Evolutionary conservation across 1,140 invertebrate genomes (phyloP).

Genomic region (Mesaphorura yosii): DNA sequence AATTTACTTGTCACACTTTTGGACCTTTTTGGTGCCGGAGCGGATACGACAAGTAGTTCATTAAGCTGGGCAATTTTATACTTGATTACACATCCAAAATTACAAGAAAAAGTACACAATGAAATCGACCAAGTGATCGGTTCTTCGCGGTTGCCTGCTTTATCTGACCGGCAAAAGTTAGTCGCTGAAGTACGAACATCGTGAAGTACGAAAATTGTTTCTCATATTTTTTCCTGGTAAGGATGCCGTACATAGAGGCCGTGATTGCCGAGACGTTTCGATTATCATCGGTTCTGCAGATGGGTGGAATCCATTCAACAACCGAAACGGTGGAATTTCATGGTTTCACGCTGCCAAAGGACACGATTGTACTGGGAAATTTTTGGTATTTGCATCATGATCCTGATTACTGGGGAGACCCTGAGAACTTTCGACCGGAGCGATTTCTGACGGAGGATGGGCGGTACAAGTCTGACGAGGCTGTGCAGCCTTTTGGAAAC

Average conservation of each 20-base stretch:
- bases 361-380: conserved; percentile 32
- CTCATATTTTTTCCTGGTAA: conserved; percentile 3
- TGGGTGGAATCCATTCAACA: conserved; percentile 27
- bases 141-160: conserved; percentile 48
- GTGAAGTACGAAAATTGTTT: not conserved
- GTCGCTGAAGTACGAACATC: not conserved
- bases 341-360: conserved; percentile 31
- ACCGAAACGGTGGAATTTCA: conserved; percentile 30
- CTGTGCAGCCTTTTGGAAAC: conserved; percentile 34
- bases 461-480: too few relatives aligned
- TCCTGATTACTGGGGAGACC: conserved; percentile 36
- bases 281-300: conserved; percentile 28
- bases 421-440: conserved; percentile 38
- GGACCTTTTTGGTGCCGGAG: conserved; percentile 53
- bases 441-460: conserved; percentile 37
- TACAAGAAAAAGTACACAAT: conserved; percentile 62
- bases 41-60: conserved; percentile 67
- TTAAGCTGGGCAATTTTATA: conserved; percentile 68
- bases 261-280: conserved; percentile 27
- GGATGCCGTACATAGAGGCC: conserved; percentile 33
- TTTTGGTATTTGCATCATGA: conserved; percentile 33
- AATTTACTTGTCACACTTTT: conserved; percentile 26
- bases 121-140: conserved; percentile 68
- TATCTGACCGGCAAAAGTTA: conserved; percentile 47
- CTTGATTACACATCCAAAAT: conserved; percentile 59